phyloP scores from a whole-genome alignment of 2,113 vertebrate species.

The Upupa epops region DNA sequence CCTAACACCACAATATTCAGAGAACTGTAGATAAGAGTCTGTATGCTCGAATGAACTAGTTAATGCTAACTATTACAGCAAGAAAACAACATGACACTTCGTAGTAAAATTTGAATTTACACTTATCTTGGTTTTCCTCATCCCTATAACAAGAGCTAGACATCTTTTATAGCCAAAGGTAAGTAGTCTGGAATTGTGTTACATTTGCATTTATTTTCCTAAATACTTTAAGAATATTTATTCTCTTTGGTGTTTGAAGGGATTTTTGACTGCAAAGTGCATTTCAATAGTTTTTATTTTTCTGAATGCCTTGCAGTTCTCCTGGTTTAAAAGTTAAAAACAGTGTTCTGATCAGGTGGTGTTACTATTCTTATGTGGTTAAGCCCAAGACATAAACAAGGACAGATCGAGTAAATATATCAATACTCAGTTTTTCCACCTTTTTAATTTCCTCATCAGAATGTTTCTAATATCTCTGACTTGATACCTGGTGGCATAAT shows the following conservation, averaged over 20 bases:
- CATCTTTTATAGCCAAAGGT: not conserved
- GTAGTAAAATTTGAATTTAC: conserved; percentile 19
- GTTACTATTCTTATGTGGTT: not conserved
- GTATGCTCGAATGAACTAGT: not conserved
- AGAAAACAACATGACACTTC: not conserved
- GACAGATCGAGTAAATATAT: not conserved
- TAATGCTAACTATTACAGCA: not conserved
- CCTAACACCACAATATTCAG: not conserved
- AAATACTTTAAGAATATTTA: not conserved
- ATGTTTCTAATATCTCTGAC: not conserved
- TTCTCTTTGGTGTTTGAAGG: not conserved
- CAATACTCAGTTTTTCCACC: not conserved
- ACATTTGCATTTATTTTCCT: not conserved
- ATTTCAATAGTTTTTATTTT: not conserved
- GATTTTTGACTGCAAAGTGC: not conserved
- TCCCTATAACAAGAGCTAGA: not conserved
- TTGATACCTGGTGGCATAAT: not conserved
- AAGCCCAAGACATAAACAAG: not conserved
- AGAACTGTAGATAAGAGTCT: not conserved
- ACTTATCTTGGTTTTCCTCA: not conserved
- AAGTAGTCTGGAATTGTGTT: not conserved
- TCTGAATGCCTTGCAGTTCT: not conserved
- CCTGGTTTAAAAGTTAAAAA: conserved; percentile 32
- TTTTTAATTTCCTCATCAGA: not conserved
- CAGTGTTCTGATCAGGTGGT: not conserved